Evolutionary conservation across 2,797 vertebrate genomes (phyloP).

Genomic region (Momotus momota): DNA sequence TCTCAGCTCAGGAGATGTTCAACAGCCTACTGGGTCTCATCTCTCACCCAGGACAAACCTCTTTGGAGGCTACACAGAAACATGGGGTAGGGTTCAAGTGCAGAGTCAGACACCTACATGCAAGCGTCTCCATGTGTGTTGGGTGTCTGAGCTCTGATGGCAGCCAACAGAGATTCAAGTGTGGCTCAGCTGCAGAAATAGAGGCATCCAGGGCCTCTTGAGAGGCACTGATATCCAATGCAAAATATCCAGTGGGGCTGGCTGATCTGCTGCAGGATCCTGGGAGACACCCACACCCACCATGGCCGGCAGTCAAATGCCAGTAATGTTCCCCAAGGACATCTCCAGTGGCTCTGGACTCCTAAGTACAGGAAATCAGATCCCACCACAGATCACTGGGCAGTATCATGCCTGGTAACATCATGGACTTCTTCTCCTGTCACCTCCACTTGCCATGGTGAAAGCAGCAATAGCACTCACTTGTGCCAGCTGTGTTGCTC

Average conservation of each 20-base stretch:
- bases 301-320: not conserved
- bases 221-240: not conserved
- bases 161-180: not conserved
- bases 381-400: not conserved
- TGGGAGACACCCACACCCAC: accelerated
- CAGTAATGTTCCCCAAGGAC: not conserved
- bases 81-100: not conserved
- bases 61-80: not conserved
- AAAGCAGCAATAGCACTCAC: not conserved
- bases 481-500: not conserved
- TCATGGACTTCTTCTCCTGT: not conserved
- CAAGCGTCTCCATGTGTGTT: not conserved
- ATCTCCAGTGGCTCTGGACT: not conserved
- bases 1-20: not conserved
- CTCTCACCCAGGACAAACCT: not conserved
- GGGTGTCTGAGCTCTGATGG: not conserved
- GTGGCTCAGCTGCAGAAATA: not conserved
- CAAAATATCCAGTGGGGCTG: not conserved
- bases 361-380: not conserved
- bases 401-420: not conserved
- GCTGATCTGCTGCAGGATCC: not conserved
- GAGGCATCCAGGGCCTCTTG: not conserved
- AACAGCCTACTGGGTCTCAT: not conserved
- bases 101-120: not conserved
- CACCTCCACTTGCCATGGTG: not conserved